These are phyloP conservation scores for Enteromius argenteus DNA, from an alignment of 2,797 vertebrate genomes.

Conservation along the genomic window DNA sequence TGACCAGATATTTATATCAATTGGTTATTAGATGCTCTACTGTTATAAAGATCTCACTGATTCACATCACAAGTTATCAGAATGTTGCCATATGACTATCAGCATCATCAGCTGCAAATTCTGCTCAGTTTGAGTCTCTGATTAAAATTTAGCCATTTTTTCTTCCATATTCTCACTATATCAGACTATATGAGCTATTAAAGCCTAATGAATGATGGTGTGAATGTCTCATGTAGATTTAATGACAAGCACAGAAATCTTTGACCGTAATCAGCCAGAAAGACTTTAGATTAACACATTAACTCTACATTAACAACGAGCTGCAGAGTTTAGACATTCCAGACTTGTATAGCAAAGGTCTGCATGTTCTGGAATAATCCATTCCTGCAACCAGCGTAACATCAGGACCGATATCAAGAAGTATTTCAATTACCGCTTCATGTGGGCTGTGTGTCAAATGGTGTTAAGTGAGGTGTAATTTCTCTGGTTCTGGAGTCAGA, in stretches of 20 bases:
- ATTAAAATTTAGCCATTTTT: neutral
- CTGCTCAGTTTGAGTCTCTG: neutral
- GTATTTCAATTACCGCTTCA: slow-evolving; percentile 55
- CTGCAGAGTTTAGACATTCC: neutral
- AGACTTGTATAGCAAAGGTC: neutral
- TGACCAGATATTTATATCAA: neutral
- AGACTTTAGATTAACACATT: slow-evolving; percentile 1
- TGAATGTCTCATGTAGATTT: neutral
- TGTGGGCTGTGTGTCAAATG: slow-evolving; percentile 51
- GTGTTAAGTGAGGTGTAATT: slow-evolving; percentile 60
- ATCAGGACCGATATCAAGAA: slow-evolving; percentile 39
- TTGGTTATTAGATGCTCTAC: neutral
- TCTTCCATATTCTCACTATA: neutral
- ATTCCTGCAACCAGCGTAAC: neutral
- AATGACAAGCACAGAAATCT: neutral
- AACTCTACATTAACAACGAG: neutral
- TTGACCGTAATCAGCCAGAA: neutral
- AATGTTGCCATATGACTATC: neutral
- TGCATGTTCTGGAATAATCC: slow-evolving; percentile 18
- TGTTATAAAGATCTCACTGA: neutral
- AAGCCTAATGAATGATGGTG: neutral
- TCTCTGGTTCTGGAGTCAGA: slow-evolving; percentile 49
- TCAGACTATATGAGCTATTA: neutral
- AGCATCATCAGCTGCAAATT: neutral
- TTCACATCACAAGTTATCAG: neutral